Percentiles rank a stretch among this genome's conserved stretches.
Evolutionary conservation across 1,140 invertebrate genomes (phyloP).

Genomic region (Diploscapter pachys): DNA sequence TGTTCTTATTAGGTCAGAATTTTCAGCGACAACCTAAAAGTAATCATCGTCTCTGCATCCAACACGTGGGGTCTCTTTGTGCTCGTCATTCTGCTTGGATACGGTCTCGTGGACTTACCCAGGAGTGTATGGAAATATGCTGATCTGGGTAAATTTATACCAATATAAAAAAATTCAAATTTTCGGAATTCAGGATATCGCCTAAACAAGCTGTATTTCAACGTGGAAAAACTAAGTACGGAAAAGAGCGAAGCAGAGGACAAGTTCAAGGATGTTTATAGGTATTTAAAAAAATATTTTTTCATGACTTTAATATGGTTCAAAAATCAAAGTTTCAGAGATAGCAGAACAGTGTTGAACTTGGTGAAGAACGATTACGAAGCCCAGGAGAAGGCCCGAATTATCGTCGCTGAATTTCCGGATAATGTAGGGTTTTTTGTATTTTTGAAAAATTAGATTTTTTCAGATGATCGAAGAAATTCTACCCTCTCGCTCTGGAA

Average conservation of each 20-base stretch:
- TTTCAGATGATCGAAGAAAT: conserved; percentile 14
- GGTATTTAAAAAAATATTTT: conserved; percentile 63
- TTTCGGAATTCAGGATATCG: conserved; percentile 49
- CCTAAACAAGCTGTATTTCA: conserved; percentile 87
- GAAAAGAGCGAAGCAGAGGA: conserved; percentile 96
- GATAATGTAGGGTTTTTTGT: neutral
- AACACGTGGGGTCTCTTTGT: conserved; percentile 99
- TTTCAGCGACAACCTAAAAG: conserved; percentile 80
- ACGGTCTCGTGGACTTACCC: conserved; percentile 92
- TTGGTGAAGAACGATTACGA: conserved; percentile 49
- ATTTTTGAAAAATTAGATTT: neutral
- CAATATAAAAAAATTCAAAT: neutral
- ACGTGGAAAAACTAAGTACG: conserved; percentile 89
- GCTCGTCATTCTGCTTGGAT: conserved; percentile 86
- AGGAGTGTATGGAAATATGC: conserved; percentile 72
- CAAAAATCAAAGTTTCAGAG: conserved; percentile 39
- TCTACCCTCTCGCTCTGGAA: conserved; percentile 4
- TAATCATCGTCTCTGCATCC: conserved; percentile 94
- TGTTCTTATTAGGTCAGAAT: neutral
- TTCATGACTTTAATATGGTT: neutral
- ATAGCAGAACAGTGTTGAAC: conserved; percentile 49
- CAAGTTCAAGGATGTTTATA: conserved; percentile 88
- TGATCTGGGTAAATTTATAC: conserved; percentile 38
- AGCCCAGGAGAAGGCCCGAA: conserved; percentile 41
- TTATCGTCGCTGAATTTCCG: conserved; percentile 46